phyloP scores from a whole-genome alignment of 2,888 invertebrate genomes.

The Acanthococcus lagerstroemiae region DNA sequence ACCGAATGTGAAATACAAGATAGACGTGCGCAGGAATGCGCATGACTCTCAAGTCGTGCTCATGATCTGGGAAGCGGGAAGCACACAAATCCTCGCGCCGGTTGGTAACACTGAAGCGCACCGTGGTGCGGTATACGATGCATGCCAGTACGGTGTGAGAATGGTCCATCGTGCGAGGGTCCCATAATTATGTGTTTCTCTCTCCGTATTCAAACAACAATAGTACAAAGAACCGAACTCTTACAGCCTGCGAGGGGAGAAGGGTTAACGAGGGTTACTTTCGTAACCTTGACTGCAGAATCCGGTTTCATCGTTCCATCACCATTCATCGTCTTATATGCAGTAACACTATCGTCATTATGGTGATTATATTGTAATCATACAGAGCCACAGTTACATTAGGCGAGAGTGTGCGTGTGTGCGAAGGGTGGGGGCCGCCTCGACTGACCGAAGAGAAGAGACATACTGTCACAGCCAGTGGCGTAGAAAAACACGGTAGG shows the following conservation, averaged over 20 bases:
- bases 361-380: background rate
- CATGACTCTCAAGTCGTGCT: too few relatives aligned
- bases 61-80: too few relatives aligned
- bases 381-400: too few relatives aligned
- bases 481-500: too few relatives aligned
- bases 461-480: too few relatives aligned
- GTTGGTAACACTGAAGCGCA: background rate
- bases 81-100: too few relatives aligned
- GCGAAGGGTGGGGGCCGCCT: too few relatives aligned
- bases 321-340: conserved; percentile 5
- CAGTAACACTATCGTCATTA: background rate
- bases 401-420: too few relatives aligned
- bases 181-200: background rate
- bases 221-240: conserved; percentile 10
- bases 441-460: too few relatives aligned
- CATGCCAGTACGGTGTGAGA: background rate
- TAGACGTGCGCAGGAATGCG: too few relatives aligned
- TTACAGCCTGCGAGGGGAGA: background rate
- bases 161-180: background rate
- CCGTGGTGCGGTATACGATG: background rate
- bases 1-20: too few relatives aligned
- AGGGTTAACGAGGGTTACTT: conserved; percentile 3
- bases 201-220: background rate
- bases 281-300: conserved; percentile 14
- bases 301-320: conserved; percentile 17